Percentiles rank a stretch among this genome's conserved stretches.
Conservation (phyloP, 2,888 invertebrate genomes). For the Hydrotaea diabolus region DNA sequence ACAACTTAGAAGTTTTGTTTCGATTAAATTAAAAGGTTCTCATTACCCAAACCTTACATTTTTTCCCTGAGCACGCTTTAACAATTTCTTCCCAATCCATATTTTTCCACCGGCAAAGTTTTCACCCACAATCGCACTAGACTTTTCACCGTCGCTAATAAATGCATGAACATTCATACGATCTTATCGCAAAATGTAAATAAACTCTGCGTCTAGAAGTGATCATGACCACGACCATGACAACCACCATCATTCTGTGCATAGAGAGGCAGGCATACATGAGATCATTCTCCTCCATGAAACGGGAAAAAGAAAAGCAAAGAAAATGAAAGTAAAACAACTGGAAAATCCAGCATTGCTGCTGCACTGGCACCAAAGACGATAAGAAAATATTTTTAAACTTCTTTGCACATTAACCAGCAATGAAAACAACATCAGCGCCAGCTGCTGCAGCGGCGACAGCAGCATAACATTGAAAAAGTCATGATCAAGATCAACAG, state of each 20-base stretch:
- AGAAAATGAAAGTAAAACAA: constrained; percentile 70
- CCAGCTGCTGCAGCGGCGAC: constrained; percentile 27
- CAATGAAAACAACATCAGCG: constrained; percentile 23
- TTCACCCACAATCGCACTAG: too few species aligned
- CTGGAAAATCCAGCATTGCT: constrained; percentile 62
- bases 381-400: constrained; percentile 26
- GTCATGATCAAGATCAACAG: constrained; percentile 64
- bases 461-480: constrained; percentile 65
- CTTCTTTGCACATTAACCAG: constrained; percentile 1
- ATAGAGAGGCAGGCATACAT: too few species aligned
- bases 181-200: constrained; percentile 20
- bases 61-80: too few species aligned
- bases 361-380: not conserved
- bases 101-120: too few species aligned
- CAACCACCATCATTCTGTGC: not conserved
- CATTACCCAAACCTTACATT: too few species aligned
- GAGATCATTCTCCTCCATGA: not conserved
- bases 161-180: not conserved
- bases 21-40: too few species aligned
- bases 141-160: not conserved
- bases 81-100: too few species aligned
- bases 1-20: too few species aligned
- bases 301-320: constrained; percentile 51
- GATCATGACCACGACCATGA: constrained; percentile 30
- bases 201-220: constrained; percentile 5